phyloP scores from a whole-genome alignment of 2,113 vertebrate genomes.

The Megaceryle torquata region DNA sequence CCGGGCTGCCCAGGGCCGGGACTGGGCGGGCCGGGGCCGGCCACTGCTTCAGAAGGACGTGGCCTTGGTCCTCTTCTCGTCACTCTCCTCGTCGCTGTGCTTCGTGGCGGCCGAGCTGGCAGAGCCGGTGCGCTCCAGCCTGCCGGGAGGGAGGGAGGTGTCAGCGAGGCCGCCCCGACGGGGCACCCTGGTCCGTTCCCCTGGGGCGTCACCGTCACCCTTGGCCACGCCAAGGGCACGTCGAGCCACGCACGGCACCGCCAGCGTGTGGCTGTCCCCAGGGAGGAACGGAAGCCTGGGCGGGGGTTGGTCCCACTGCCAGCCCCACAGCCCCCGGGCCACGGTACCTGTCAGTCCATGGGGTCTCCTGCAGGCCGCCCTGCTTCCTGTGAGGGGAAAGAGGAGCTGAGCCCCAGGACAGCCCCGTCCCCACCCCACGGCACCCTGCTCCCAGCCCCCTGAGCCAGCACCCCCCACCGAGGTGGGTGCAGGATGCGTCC shows the following conservation, averaged over 20 bases:
- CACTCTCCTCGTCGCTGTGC: neutral
- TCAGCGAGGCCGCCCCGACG: neutral
- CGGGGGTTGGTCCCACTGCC: neutral
- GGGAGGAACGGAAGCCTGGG: rapidly evolving
- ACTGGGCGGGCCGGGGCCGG: neutral
- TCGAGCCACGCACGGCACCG: rapidly evolving
- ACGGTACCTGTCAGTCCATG: neutral
- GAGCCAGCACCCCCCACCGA: neutral
- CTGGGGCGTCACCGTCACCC: rapidly evolving
- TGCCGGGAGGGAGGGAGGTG: neutral
- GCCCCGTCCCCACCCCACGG: neutral
- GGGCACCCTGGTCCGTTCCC: neutral
- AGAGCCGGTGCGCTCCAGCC: neutral
- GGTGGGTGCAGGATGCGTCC: neutral
- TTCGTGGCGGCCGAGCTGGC: neutral
- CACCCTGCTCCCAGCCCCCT: neutral
- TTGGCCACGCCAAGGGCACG: neutral
- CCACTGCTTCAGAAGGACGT: neutral
- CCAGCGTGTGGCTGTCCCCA: neutral
- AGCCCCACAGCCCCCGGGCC: rapidly evolving
- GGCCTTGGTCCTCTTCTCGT: neutral
- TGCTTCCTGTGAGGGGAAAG: neutral
- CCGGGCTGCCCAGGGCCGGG: rapidly evolving
- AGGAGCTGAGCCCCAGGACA: neutral
- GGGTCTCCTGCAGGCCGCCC: neutral